These are phyloP conservation scores for Watsonalla cultraria DNA, from an alignment of 2,888 invertebrate species.

Conservation along the genomic window DNA sequence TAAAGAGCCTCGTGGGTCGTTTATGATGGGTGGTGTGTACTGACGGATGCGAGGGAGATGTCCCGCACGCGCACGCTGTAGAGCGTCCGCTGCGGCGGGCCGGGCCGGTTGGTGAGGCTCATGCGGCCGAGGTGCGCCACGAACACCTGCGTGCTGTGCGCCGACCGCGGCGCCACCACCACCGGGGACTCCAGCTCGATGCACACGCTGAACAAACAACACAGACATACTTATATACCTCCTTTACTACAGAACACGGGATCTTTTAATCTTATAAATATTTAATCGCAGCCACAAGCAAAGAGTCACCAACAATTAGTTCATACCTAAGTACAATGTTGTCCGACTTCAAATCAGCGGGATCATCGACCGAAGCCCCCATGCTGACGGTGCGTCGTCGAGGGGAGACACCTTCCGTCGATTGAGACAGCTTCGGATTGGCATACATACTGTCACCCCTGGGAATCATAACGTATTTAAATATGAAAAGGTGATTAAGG, in stretches of 20 bases:
- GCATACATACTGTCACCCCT: conserved; percentile 78
- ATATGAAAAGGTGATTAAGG: too few relatives aligned
- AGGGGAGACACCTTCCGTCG: conserved; percentile 62
- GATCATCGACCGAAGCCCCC: conserved; percentile 69
- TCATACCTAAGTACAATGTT: conserved; percentile 56
- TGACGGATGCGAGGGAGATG: conserved; percentile 85
- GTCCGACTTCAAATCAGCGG: conserved; percentile 48
- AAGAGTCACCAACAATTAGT: too few relatives aligned
- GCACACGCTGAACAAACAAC: conserved; percentile 77
- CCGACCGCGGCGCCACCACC: conserved; percentile 89
- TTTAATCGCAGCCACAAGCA: too few relatives aligned
- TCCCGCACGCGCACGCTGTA: conserved; percentile 88
- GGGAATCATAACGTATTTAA: conserved; percentile 1
- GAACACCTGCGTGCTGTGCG: conserved; percentile 88
- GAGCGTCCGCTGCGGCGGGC: conserved; percentile 52
- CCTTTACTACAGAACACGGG: background rate
- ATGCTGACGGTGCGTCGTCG: conserved; percentile 61
- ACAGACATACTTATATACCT: background rate
- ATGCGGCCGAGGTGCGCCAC: conserved; percentile 96
- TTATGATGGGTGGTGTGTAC: background rate
- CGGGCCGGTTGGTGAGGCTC: conserved; percentile 71
- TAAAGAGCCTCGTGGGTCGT: too few relatives aligned
- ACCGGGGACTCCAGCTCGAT: conserved; percentile 94
- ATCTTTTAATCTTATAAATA: too few relatives aligned
- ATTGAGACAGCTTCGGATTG: conserved; percentile 74